These are phyloP conservation scores for Galleria mellonella DNA, from an alignment of 1,140 invertebrate species.

Conservation along the genomic window DNA sequence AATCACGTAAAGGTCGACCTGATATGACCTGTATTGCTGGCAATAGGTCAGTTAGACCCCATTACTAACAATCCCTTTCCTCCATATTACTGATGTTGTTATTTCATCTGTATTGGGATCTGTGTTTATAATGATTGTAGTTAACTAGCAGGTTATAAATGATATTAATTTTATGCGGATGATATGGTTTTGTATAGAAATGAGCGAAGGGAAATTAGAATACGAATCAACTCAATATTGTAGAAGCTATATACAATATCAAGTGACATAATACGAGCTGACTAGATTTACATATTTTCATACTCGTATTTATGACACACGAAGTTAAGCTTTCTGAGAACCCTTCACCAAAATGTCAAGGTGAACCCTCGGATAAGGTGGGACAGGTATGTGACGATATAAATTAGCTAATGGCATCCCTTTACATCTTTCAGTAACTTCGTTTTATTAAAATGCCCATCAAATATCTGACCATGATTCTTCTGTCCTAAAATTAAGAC, in stretches of 20 bases:
- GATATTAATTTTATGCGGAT: constrained; percentile 4
- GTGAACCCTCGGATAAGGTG: constrained; percentile 1
- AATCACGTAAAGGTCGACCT: no score
- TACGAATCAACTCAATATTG: background rate
- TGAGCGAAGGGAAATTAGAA: constrained; percentile 1
- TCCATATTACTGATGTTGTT: no score
- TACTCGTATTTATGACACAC: background rate
- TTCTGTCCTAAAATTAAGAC: no score
- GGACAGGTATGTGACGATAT: background rate
- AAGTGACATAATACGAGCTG: background rate
- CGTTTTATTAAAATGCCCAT: no score
- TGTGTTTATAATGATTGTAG: no score
- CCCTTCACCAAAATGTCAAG: constrained; percentile 9
- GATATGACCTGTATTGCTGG: no score
- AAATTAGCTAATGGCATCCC: background rate
- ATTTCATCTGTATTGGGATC: no score
- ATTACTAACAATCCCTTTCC: no score
- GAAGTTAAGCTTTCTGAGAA: background rate
- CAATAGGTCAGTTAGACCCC: no score
- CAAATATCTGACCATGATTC: no score
- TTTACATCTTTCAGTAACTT: no score
- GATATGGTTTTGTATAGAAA: constrained; percentile 1
- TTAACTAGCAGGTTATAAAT: background rate
- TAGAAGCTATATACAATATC: no score
- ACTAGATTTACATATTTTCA: constrained; percentile 8